phyloP scores from a whole-genome alignment of 2,797 vertebrate species.

The Pangasius mekongensis region DNA sequence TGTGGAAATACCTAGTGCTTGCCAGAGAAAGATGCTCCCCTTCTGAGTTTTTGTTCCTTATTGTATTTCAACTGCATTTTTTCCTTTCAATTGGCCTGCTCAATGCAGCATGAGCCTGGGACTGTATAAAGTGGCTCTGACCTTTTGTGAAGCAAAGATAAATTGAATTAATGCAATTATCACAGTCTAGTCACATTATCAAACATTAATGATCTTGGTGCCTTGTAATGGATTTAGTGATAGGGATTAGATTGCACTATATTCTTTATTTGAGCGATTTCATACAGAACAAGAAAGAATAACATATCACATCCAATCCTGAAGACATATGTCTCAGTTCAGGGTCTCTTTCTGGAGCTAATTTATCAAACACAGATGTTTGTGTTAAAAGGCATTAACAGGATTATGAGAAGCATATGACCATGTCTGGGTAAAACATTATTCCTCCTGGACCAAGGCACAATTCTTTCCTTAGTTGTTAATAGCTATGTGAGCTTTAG shows the following conservation, averaged over 20 bases:
- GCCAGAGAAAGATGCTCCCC: background rate
- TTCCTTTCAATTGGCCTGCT: background rate
- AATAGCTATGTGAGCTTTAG: background rate
- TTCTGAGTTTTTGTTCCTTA: background rate
- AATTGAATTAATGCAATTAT: constrained; percentile 17
- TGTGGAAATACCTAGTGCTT: background rate
- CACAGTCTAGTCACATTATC: constrained; percentile 13
- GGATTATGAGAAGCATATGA: constrained; percentile 37
- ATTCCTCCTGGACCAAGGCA: constrained; percentile 1
- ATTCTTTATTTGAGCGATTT: background rate
- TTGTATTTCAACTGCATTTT: background rate
- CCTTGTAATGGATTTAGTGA: background rate
- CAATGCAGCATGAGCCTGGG: background rate
- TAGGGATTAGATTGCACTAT: constrained; percentile 1
- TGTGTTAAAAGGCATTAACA: constrained; percentile 5
- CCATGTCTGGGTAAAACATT: constrained; percentile 15
- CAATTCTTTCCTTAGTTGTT: background rate
- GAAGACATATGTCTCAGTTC: background rate
- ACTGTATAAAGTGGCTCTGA: background rate
- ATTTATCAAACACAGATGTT: constrained; percentile 39
- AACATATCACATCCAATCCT: background rate
- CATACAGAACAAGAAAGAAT: background rate
- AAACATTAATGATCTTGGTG: constrained; percentile 11
- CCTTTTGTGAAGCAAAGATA: constrained; percentile 15
- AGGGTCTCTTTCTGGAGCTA: background rate